Base-by-base conservation (phyloP, 2,113 vertebrate genomes). In the Equus przewalskii region DNA sequence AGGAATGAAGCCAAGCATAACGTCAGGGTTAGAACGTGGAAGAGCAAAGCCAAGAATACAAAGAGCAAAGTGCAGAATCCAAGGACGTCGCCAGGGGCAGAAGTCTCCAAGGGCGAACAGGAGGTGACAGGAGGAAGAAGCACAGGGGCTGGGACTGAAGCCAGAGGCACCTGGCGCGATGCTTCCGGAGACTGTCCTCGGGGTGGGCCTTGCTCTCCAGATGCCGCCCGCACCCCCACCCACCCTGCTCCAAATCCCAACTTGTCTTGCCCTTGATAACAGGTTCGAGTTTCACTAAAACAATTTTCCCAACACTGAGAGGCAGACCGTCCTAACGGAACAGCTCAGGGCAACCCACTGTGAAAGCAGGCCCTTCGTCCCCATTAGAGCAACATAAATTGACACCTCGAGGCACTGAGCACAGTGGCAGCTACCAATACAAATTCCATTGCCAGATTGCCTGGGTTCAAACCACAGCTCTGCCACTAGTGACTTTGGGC, bases 1-100 rank as follows among this genome's bases (percentile, higher is more conserved):
- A 83, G 89, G 36, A 96, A 83, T 70, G 33, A 84, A 90, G 65
- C 72, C 67, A 86, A 60, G 60, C 28, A 44, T n/a, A 46, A 41
- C 0, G 9, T 24, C 58, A 81, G 21, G 60, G 78, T 79, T 64
- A 80, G 84, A 56, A 56, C 54, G 28, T 18, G 49, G 64, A 97
- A 75, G 7, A 92, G 12, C 16, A 90, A 81, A 79, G 33, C 54
- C 22, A 85, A 64, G 70, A 82, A 78, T 3, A 54, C 21, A 91
- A 54, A 82, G 54, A 76, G 30, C 58, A 54, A 54, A 89, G 67
- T 41, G 51, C 15, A 58, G 49, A 36, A 44, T 24, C 60, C 33
- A 81, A 81, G n/a, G 21, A 92, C 19, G 33, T 36, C 65, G 70
- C 75, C 1, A 12, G 30, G 58, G 16, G 3, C 58, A 67, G 44